Evolutionary conservation across 2,797 vertebrate species (phyloP), one percentile per base, ranked within the genome.

Genomic region (Sebastes baramenuke): DNA sequence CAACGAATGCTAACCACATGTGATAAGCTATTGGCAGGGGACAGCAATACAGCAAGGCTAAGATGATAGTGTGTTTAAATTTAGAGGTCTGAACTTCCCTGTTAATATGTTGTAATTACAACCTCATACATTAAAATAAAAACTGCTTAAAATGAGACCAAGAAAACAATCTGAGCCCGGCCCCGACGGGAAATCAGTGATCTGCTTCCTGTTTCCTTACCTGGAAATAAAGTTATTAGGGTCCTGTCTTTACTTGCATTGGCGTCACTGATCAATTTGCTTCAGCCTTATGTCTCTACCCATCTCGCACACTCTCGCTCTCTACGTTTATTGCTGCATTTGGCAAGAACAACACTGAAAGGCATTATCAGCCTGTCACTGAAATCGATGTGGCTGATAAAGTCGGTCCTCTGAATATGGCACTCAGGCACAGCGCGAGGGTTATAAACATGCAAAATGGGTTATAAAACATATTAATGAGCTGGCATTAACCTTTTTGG

Each of bases 341-440:
- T 93, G 90, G 82, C 87, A 87, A 81, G 83, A 91, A 86, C 85
- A 87, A 85, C 89, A 87, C 82, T 88, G 88, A 88, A 83, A 85
- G 68, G 74, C 86, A 89, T 93, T 87, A 93, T 84, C 84, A 87
- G 85, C 73, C 87, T 90, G 90, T 87, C 89, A 80, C 68, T 79
- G 75, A 66, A 91, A 92, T 92, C 79, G 58, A 93, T 89, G 83
- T 14, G 61, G 70, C 80, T 88, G 86, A 93, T 91, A 83, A 89
- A 89, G 84, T 38, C 18, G 76, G 60, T 78, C 54, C 62, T 82
- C 67, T 61, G 69, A 83, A 90, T 76, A 55, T 64, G 71, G 77
- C 81, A 75, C 76, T 75, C 55, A 18, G 72, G 72, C 67, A 27
- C 34, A 65, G 78, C 49, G 4, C n/a, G 1, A 59, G 62, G 65